These are phyloP conservation scores for Andrena praecox DNA, from an alignment of 2,888 invertebrate species.

Conservation along the genomic window DNA sequence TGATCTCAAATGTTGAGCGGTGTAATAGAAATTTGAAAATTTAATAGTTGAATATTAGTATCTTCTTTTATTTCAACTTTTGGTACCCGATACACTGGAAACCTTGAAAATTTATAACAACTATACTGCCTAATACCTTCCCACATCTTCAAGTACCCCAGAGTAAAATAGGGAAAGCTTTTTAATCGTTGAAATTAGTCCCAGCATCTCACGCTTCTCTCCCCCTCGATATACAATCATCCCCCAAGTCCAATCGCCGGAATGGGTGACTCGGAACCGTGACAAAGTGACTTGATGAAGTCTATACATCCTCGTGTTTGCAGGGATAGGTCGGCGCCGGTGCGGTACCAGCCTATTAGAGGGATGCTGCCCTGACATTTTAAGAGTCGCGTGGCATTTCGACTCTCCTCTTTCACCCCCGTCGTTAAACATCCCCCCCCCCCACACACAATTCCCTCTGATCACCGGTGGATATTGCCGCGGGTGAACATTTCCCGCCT, in stretches of 20 bases:
- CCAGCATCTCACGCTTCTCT: slow-evolving; percentile 52
- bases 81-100: too few species aligned
- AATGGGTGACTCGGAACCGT: slow-evolving; percentile 54
- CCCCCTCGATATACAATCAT: background rate
- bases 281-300: slow-evolving; percentile 63
- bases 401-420: slow-evolving; percentile 67
- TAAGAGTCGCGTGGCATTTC: slow-evolving; percentile 80
- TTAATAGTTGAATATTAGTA: too few species aligned
- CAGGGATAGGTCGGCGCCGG: slow-evolving; percentile 40
- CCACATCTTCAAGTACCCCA: too few species aligned
- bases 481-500: slow-evolving; percentile 76
- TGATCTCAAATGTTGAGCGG: too few species aligned
- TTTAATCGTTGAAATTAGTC: slow-evolving; percentile 5
- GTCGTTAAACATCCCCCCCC: slow-evolving; percentile 75
- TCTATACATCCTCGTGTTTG: slow-evolving; percentile 14
- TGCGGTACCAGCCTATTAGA: slow-evolving; percentile 75
- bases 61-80: too few species aligned
- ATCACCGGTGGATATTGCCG: slow-evolving; percentile 75
- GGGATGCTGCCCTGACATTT: slow-evolving; percentile 82
- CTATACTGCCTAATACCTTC: too few species aligned
- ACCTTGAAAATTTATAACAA: too few species aligned
- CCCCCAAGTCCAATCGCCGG: slow-evolving; percentile 21
- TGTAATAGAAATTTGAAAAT: too few species aligned
- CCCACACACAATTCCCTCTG: slow-evolving; percentile 79
- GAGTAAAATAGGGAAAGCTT: slow-evolving; percentile 1